These are phyloP conservation scores for Coreius guichenoti DNA, from an alignment of 2,797 vertebrate species.

Conservation along the genomic window DNA sequence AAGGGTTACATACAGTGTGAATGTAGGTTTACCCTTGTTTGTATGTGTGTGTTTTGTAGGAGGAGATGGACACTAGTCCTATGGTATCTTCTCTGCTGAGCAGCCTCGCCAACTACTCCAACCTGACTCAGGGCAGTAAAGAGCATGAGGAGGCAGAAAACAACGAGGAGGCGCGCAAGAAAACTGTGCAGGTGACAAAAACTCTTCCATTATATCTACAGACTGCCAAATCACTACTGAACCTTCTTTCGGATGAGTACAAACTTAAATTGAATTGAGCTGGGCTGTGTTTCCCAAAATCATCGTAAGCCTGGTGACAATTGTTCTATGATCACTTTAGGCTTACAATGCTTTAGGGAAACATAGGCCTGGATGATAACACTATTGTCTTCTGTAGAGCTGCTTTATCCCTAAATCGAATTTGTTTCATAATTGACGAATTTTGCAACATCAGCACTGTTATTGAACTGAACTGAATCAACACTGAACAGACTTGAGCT, in stretches of 20 bases:
- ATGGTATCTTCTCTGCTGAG: constrained; percentile 98
- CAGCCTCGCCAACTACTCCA: constrained; percentile 96
- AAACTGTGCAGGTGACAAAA: constrained; percentile 85
- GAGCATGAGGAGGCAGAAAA: constrained; percentile 98
- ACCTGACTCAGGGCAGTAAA: constrained; percentile 93
- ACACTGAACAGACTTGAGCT: neutral
- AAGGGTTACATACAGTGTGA: neutral
- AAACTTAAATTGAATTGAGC: neutral
- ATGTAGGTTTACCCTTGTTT: constrained; percentile 24
- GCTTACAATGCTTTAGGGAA: too few species aligned
- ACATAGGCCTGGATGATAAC: neutral
- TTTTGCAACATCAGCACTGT: neutral
- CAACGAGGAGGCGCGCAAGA: constrained; percentile 90
- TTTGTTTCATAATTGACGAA: neutral
- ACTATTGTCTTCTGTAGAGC: neutral
- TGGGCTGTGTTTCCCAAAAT: neutral
- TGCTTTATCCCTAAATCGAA: neutral
- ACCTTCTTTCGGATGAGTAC: neutral
- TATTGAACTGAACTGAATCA: neutral
- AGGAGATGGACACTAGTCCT: constrained; percentile 99
- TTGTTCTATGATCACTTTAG: too few species aligned
- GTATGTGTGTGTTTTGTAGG: constrained; percentile 76
- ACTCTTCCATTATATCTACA: neutral
- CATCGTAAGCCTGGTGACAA: too few species aligned
- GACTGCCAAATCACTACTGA: neutral